phyloP scores from a whole-genome alignment of 2,113 vertebrate species.

The Acrocephalus kingi region DNA sequence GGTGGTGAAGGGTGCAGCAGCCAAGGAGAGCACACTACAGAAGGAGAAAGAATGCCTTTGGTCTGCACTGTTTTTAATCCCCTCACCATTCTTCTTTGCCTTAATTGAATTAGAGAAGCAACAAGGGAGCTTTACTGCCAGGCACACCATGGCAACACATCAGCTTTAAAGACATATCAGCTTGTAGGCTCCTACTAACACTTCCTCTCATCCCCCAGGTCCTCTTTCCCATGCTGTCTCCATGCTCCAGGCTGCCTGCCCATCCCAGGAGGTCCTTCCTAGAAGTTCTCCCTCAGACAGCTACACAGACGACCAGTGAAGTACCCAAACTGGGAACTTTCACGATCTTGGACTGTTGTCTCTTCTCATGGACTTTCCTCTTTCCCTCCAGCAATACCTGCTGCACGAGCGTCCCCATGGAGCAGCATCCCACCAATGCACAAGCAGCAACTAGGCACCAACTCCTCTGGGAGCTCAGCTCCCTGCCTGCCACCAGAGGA shows the following conservation, averaged over 20 bases:
- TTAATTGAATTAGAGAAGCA: conserved; percentile 32
- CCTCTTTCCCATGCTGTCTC: neutral
- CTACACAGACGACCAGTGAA: neutral
- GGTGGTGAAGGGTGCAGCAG: accelerated
- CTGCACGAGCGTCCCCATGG: accelerated
- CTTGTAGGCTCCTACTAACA: neutral
- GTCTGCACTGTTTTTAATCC: neutral
- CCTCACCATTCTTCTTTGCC: neutral
- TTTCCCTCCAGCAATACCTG: neutral
- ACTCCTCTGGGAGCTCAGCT: neutral
- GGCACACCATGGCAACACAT: conserved; percentile 53
- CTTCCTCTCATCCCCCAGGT: neutral
- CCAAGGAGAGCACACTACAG: neutral
- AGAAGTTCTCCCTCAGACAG: neutral
- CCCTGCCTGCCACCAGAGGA: neutral
- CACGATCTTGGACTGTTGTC: neutral
- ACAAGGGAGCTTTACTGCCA: conserved; percentile 19
- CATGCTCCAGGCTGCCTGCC: neutral
- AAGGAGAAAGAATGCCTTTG: neutral
- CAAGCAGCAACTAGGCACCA: neutral
- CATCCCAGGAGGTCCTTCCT: neutral
- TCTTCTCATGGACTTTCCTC: neutral
- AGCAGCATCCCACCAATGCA: neutral
- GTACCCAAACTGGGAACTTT: neutral
- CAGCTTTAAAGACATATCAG: conserved; percentile 15